These are phyloP conservation scores for Syritta pipiens DNA, from an alignment of 2,888 invertebrate species.

Conservation along the genomic window DNA sequence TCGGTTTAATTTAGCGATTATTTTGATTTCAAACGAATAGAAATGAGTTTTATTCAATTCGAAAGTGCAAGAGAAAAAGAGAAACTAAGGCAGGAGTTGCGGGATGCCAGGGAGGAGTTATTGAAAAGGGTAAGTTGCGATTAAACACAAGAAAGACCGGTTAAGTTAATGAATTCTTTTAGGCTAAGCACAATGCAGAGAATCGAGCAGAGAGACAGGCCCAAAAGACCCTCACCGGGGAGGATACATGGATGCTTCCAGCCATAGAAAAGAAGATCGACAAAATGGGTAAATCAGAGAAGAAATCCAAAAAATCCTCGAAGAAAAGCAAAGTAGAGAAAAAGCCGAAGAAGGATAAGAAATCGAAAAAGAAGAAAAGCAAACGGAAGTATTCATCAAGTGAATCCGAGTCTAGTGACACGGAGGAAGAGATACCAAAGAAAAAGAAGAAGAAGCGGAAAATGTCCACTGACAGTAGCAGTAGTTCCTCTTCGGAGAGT, in stretches of 20 bases:
- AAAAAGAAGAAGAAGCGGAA: conserved; percentile 71
- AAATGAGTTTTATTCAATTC: conserved; percentile 76
- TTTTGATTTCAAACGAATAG: not conserved
- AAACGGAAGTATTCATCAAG: conserved; percentile 42
- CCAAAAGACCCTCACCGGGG: conserved; percentile 73
- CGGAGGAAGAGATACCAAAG: conserved; percentile 72
- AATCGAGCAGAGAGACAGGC: conserved; percentile 71
- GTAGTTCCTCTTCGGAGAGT: conserved; percentile 42
- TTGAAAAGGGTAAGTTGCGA: conserved; percentile 71
- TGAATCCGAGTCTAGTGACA: conserved; percentile 75
- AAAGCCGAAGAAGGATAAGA: conserved; percentile 74
- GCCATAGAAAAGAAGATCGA: conserved; percentile 72
- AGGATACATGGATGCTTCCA: conserved; percentile 75
- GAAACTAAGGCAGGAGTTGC: conserved; percentile 73
- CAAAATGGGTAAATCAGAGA: conserved; percentile 68
- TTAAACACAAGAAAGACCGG: not conserved
- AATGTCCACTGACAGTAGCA: conserved; percentile 70
- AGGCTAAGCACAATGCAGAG: conserved; percentile 74
- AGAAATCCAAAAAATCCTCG: conserved; percentile 76
- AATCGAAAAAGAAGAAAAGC: conserved; percentile 60
- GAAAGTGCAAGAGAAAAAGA: conserved; percentile 76
- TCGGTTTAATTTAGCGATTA: not conserved
- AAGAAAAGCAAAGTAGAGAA: conserved; percentile 79
- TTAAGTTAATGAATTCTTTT: not conserved
- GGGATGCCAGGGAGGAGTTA: conserved; percentile 74